Evolutionary conservation across 2,113 vertebrate genomes (phyloP).

Genomic region (Tamias sibiricus): DNA sequence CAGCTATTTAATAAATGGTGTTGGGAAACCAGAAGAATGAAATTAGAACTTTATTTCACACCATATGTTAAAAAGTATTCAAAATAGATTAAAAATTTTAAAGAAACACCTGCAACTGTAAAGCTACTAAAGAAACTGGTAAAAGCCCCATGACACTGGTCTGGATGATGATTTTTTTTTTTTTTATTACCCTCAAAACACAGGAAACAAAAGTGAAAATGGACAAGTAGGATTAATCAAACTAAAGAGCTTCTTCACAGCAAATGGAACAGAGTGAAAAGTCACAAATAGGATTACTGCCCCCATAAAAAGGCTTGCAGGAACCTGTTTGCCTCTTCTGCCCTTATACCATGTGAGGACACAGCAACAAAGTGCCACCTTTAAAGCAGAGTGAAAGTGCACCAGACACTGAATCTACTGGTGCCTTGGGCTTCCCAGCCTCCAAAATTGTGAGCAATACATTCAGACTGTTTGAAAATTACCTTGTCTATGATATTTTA

Average conservation of each 20-base stretch:
- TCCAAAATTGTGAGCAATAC: background rate
- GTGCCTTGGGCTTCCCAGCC: background rate
- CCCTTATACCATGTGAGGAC: background rate
- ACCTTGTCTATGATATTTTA: background rate
- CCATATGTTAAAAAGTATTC: background rate
- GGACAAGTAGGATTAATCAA: background rate
- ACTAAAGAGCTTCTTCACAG: background rate
- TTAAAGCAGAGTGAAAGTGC: background rate
- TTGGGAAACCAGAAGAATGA: background rate
- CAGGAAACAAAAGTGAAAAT: background rate
- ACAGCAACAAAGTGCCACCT: background rate
- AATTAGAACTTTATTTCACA: background rate
- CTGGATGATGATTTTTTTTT: background rate
- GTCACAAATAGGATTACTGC: background rate
- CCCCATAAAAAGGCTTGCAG: background rate
- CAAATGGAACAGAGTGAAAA: background rate
- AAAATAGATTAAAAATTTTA: background rate
- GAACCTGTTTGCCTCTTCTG: background rate
- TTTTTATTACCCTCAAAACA: background rate
- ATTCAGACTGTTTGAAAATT: background rate
- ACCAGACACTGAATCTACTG: background rate
- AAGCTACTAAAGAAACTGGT: background rate
- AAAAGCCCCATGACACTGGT: background rate
- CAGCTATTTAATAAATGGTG: background rate
- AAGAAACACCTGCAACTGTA: background rate